These are phyloP conservation scores for Dryomyza anilis DNA, from an alignment of 2,888 invertebrate species.

Conservation along the genomic window DNA sequence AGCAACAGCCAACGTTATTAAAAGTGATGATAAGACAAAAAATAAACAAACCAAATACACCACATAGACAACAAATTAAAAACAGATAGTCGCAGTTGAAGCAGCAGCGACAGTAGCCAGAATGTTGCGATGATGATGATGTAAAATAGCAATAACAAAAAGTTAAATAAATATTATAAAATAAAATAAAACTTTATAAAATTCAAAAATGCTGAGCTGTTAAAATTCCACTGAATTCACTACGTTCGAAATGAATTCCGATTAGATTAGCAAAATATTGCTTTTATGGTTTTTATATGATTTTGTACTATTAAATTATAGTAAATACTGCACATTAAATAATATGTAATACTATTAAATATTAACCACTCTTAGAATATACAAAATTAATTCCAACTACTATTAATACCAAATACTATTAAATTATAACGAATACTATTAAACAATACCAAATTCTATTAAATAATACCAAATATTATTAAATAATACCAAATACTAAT, in stretches of 20 bases:
- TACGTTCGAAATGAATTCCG: constrained; percentile 10
- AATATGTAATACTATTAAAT: too few species aligned
- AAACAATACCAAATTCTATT: too few species aligned
- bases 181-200: neutral
- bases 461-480: too few species aligned
- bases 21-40: constrained; percentile 11
- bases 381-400: too few species aligned
- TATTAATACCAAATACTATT: too few species aligned
- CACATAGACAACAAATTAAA: neutral
- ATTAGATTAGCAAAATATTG: neutral
- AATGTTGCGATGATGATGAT: too few species aligned
- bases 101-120: neutral
- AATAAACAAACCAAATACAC: neutral
- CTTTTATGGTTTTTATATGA: neutral
- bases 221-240: constrained; percentile 13
- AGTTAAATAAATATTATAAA: constrained; percentile 2
- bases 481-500: too few species aligned
- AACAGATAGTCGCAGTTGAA: neutral
- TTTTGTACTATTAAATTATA: too few species aligned
- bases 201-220: neutral
- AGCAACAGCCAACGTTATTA: constrained; percentile 1
- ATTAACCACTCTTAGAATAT: too few species aligned
- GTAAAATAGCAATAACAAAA: neutral
- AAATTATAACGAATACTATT: too few species aligned
- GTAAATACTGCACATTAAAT: too few species aligned